Base-by-base conservation (phyloP, 2,888 invertebrate genomes). In the Spilarctia lutea region DNA sequence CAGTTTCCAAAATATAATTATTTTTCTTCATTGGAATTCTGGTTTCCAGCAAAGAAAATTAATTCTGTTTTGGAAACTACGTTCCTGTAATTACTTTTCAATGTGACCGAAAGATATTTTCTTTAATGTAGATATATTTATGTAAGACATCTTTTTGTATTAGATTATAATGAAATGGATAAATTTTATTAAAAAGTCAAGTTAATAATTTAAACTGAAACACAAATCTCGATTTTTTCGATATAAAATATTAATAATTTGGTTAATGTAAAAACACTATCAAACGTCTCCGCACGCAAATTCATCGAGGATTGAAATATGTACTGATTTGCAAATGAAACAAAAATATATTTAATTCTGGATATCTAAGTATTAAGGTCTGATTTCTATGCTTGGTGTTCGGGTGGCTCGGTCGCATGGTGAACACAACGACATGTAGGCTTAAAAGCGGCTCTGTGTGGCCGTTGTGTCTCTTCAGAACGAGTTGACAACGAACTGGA, bases 381-480 rank as follows among this genome's bases (percentile, higher is more conserved):
- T 95, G 92, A 94, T 96, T 95, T 95, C 94, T 96, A 95, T 96
- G 95, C 95, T 96, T 95, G 95, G 94, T 92, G 93, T 89, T 91
- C 78, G 77, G 90, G 85, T 87, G 88, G 77, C 65, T 79, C 86
- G 88, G 87, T 87, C 91, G 90, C 90, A 90, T 88, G 88, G 88
- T 90, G 90, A 90, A 86, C 88, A 87, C 85, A 87, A 87, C 89
- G 87, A 89, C 91, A 91, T 88, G 88, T 95, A 96, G 96, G 96
- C 93, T 96, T 96, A 94, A 96, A 96, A 85, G 96, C 96, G 92
- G 96, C 96, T 93, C 89, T 96, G 85, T 96, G 96, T 89, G 96
- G 97, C 96, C 97, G 96, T 94, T 97, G 97, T 96, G 97, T 97
- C 94, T 97, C 97, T 93, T 96, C 97, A 97, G 97, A 97, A 87